Conservation (phyloP, 2,113 vertebrate genomes). For the Pelecanus crispus region DNA sequence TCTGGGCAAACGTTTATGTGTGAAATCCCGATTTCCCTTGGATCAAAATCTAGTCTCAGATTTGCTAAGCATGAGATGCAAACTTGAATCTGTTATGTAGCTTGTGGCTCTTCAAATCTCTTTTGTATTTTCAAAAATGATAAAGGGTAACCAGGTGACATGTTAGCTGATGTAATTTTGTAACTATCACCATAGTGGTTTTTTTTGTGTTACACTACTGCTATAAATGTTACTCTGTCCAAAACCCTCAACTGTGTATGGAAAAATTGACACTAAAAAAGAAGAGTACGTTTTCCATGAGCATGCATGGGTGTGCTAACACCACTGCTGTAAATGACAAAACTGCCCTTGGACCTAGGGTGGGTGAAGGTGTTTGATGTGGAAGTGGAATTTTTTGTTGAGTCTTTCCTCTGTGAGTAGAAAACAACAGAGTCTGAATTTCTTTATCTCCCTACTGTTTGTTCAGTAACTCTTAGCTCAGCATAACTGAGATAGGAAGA, state of each 20-base stretch:
- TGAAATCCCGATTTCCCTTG: not conserved
- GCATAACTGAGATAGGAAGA: not conserved
- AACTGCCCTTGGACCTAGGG: not conserved
- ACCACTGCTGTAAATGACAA: not conserved
- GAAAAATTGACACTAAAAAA: not conserved
- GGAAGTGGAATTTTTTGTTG: not conserved
- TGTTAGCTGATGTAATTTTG: not conserved
- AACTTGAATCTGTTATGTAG: not conserved
- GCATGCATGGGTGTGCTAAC: not conserved
- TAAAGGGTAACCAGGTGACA: not conserved
- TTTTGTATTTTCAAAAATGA: not conserved
- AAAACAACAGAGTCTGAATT: not conserved
- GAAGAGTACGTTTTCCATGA: not conserved
- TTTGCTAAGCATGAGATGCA: not conserved
- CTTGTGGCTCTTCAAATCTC: not conserved
- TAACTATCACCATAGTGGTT: not conserved
- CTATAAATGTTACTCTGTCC: not conserved
- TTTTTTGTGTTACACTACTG: not conserved
- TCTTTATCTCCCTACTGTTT: not conserved
- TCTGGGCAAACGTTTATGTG: not conserved
- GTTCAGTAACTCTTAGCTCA: not conserved
- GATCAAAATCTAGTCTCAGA: not conserved
- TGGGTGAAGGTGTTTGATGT: not conserved
- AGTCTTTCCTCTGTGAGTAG: not conserved
- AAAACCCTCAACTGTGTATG: not conserved